phyloP scores from a whole-genome alignment of 2,797 vertebrate species.

The Cirrhinus molitorella region DNA sequence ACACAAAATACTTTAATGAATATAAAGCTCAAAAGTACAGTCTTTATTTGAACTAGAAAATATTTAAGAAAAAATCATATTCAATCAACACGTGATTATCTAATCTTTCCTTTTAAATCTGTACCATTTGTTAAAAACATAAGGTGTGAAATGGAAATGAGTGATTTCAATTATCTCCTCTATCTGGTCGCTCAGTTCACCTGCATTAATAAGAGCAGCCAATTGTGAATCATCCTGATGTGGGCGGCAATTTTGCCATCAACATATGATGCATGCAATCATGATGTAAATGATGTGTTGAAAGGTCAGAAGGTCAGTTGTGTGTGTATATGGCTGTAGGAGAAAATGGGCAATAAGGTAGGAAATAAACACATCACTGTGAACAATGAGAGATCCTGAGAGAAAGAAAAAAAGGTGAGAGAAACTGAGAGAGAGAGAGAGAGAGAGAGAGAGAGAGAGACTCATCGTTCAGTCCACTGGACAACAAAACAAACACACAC shows the following conservation, averaged over 20 bases:
- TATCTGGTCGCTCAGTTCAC: not conserved
- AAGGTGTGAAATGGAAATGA: not conserved
- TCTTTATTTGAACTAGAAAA: no score
- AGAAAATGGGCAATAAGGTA: not conserved
- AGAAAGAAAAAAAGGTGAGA: not conserved
- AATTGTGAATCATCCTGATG: constrained; percentile 15
- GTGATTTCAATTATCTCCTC: constrained; percentile 1
- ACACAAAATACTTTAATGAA: no score
- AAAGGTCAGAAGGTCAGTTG: not conserved
- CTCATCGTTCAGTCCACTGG: not conserved
- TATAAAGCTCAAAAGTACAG: no score
- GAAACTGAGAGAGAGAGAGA: not conserved
- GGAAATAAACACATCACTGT: constrained; percentile 3
- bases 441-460: not conserved
- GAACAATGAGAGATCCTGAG: not conserved
- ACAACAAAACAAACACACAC: constrained; percentile 19
- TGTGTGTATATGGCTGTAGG: not conserved
- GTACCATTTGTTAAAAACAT: constrained; percentile 4
- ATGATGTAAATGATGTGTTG: not conserved
- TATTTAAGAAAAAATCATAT: no score
- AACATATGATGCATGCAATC: constrained; percentile 19
- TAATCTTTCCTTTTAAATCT: not conserved
- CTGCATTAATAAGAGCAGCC: constrained; percentile 24
- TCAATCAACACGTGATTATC: not conserved
- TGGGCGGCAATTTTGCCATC: constrained; percentile 26